These are phyloP conservation scores for Aplysia californica DNA, from an alignment of 1,140 invertebrate genomes.

Conservation along the genomic window DNA sequence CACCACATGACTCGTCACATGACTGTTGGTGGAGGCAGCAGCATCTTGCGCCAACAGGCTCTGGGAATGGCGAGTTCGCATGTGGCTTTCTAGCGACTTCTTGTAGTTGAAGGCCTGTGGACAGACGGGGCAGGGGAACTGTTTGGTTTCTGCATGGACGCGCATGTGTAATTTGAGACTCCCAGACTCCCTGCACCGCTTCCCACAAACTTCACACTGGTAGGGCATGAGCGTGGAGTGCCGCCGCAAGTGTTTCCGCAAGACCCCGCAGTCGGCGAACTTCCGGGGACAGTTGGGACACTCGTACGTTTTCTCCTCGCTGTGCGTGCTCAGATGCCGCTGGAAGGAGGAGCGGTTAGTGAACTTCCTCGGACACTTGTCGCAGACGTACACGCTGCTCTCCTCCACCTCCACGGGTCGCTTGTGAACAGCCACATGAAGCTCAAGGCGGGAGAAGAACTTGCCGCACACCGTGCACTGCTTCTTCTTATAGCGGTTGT, in stretches of 20 bases:
- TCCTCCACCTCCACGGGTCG: not conserved
- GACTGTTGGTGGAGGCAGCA: no score
- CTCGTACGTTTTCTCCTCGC: not conserved
- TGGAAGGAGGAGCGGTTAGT: not conserved
- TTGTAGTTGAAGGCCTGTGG: conserved; percentile 23
- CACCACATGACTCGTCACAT: no score
- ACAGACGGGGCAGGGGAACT: conserved; percentile 3
- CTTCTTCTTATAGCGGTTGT: conserved; percentile 16
- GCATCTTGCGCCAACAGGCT: no score
- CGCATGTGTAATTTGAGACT: conserved; percentile 29
- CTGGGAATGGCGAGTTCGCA: not conserved
- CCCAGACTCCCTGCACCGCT: conserved; percentile 27
- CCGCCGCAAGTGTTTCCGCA: conserved; percentile 1
- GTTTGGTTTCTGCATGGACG: conserved; percentile 17
- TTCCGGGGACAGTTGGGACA: conserved; percentile 8
- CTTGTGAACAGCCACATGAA: conserved; percentile 5
- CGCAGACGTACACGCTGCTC: conserved; percentile 9
- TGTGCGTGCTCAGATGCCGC: conserved; percentile 12
- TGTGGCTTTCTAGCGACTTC: conserved; percentile 13
- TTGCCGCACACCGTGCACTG: conserved; percentile 21
- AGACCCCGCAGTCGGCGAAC: conserved; percentile 8
- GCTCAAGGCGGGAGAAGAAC: conserved; percentile 14
- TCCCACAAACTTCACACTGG: conserved; percentile 46
- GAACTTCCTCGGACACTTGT: conserved; percentile 24
- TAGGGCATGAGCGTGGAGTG: conserved; percentile 78